Evolutionary conservation across 53 echinoderm and acorn worm species (phyloP).

Genomic region (Zoroaster sp.): DNA sequence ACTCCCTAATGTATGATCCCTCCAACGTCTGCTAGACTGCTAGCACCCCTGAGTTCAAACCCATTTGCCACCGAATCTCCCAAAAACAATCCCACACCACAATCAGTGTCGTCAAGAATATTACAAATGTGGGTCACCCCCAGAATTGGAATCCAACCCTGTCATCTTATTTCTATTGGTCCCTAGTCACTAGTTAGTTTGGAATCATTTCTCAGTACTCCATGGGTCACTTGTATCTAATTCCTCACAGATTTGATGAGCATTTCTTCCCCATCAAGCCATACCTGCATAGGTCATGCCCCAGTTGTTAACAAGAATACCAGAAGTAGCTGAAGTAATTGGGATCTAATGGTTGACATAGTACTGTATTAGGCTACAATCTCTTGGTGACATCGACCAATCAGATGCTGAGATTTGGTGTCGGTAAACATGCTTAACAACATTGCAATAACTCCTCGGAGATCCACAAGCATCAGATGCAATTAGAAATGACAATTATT

Average conservation of each 20-base stretch:
- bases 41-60: too few species aligned
- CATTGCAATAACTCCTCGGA: neutral
- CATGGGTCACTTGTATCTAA: slow-evolving; percentile 44
- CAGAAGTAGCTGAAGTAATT: slow-evolving; percentile 12
- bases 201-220: slow-evolving; percentile 14
- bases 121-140: too few species aligned
- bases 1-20: neutral
- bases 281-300: slow-evolving; percentile 16
- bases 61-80: too few species aligned
- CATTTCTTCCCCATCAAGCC: neutral
- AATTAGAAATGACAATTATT: too few species aligned
- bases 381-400: neutral
- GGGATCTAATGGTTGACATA: slow-evolving; percentile 20
- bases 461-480: neutral
- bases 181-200: slow-evolving; percentile 39
- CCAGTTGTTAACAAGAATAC: slow-evolving; percentile 56
- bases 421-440: neutral
- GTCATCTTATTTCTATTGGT: neutral
- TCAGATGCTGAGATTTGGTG: neutral
- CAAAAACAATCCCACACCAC: neutral
- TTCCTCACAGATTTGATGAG: slow-evolving; percentile 29
- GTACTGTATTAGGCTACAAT: neutral
- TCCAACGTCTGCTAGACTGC: neutral
- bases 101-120: too few species aligned
- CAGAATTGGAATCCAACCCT: neutral